Percentiles rank a stretch among this genome's conserved stretches.
phyloP scores from a whole-genome alignment of 2,797 vertebrate genomes.

The Coregonus suidteri region DNA sequence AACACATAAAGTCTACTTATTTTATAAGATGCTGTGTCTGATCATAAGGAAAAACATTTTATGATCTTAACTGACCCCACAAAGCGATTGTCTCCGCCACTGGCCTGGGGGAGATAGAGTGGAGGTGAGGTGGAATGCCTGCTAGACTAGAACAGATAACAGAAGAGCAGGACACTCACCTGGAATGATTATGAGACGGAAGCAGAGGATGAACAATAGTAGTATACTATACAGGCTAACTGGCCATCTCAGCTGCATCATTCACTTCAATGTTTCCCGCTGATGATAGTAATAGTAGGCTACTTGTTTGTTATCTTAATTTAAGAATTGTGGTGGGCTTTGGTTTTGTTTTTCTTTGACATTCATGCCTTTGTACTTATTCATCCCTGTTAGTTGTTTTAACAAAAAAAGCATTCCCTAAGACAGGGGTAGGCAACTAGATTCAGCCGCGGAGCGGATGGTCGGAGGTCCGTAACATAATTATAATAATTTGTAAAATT shows the following conservation, averaged over 20 bases:
- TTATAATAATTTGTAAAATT: too few species aligned
- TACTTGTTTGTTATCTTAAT: too few species aligned
- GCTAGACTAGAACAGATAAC: slow-evolving; percentile 12
- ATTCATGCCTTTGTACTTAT: too few species aligned
- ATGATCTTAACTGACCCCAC: slow-evolving; percentile 34
- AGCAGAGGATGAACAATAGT: not conserved
- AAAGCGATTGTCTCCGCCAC: slow-evolving; percentile 26
- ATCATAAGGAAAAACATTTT: slow-evolving; percentile 6
- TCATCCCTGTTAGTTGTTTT: too few species aligned
- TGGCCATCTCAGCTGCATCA: not conserved
- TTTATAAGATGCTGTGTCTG: slow-evolving; percentile 12
- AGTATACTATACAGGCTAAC: too few species aligned
- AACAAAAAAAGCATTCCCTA: too few species aligned
- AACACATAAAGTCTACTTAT: not conserved
- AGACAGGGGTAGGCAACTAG: too few species aligned
- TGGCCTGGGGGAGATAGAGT: not conserved
- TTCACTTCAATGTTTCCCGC: not conserved
- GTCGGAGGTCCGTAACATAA: too few species aligned
- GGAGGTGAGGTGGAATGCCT: not conserved
- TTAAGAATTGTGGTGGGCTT: too few species aligned
- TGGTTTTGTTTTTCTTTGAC: too few species aligned
- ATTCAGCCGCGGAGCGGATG: too few species aligned
- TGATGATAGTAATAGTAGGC: not conserved
- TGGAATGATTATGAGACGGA: not conserved
- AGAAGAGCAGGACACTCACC: slow-evolving; percentile 10